Percentiles rank a stretch among this genome's conserved stretches.
Evolutionary conservation across 2,113 vertebrate genomes (phyloP).

Genomic region (Siphamia tubifer): DNA sequence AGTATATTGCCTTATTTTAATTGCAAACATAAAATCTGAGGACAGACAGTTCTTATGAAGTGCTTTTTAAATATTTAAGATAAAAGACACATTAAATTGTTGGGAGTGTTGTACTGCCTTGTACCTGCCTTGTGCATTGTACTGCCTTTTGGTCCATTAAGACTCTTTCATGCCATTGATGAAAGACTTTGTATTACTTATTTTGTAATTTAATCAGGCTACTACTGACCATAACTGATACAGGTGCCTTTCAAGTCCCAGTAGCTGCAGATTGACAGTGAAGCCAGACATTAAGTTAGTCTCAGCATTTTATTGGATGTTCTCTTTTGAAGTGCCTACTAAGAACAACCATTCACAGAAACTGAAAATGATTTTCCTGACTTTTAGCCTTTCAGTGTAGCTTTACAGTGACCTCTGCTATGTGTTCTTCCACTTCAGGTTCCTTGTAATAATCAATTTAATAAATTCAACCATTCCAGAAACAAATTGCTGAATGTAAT

Average conservation of each 20-base stretch:
- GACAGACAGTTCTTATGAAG: too few species aligned
- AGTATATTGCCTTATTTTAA: too few species aligned
- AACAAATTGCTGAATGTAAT: not conserved
- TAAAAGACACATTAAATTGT: too few species aligned
- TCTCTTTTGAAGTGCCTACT: not conserved
- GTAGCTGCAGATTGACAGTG: not conserved
- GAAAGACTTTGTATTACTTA: not conserved
- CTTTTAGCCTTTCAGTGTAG: not conserved
- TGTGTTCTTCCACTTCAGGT: not conserved
- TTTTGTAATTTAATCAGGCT: not conserved
- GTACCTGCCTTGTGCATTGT: too few species aligned
- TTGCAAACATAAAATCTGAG: too few species aligned
- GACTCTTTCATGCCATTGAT: not conserved
- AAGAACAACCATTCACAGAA: slow-evolving; percentile 16
- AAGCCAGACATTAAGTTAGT: slow-evolving; percentile 25
- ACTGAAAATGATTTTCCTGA: slow-evolving; percentile 2
- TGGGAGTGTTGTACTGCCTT: too few species aligned
- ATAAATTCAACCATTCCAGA: not conserved
- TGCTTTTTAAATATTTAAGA: too few species aligned
- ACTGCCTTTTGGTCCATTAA: not conserved
- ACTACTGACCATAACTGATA: not conserved
- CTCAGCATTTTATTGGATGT: slow-evolving; percentile 12
- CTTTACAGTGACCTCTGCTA: not conserved
- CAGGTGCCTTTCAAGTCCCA: not conserved
- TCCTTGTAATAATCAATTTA: not conserved